phyloP scores from a whole-genome alignment of 2,113 vertebrate genomes.

The Salvelinus namaycush region DNA sequence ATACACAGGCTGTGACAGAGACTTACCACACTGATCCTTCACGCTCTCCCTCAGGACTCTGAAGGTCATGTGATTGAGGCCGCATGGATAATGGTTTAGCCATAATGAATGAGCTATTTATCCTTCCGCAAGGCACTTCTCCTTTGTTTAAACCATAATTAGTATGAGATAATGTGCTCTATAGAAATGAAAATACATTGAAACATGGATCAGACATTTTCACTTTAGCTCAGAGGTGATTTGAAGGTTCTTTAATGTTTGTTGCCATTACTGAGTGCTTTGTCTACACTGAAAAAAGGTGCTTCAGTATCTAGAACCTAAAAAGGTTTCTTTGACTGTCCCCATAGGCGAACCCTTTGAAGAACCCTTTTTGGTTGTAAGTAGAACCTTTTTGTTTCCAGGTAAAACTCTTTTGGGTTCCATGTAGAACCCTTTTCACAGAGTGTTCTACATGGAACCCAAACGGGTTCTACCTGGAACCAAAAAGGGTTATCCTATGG shows the following conservation, averaged over 20 bases:
- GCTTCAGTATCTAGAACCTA: too few species aligned
- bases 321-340: too few species aligned
- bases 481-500: too few species aligned
- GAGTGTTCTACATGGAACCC: too few species aligned
- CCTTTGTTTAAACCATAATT: constrained; percentile 1
- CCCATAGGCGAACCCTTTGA: too few species aligned
- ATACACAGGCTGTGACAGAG: not conserved
- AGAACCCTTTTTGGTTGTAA: too few species aligned
- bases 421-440: too few species aligned
- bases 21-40: constrained; percentile 1
- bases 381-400: too few species aligned
- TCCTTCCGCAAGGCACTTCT: not conserved
- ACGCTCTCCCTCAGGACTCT: not conserved
- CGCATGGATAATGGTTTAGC: not conserved
- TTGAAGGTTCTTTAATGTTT: not conserved
- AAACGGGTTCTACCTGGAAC: too few species aligned
- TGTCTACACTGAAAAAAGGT: too few species aligned
- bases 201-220: not conserved
- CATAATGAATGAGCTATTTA: not conserved
- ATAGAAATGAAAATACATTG: not conserved
- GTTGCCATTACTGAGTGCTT: too few species aligned
- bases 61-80: not conserved
- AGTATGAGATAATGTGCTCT: not conserved
- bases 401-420: too few species aligned
- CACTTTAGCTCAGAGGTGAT: not conserved